Percentiles rank a stretch among this genome's conserved stretches.
Evolutionary conservation across 2,113 vertebrate genomes (phyloP).

Genomic region (Tonatia bakeri): DNA sequence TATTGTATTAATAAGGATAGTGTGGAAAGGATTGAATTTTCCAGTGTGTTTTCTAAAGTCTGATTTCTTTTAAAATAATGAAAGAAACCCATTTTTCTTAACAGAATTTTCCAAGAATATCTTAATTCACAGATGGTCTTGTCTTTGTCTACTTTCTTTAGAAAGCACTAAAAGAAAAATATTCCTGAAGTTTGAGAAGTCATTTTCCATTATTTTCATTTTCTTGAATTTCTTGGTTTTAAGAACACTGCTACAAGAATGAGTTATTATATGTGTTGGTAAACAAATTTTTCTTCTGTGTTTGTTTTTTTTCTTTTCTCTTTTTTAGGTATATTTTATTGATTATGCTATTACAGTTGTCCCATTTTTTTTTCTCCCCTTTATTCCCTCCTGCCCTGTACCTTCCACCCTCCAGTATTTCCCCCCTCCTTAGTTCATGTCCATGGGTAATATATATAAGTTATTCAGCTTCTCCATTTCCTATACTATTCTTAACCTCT

Average conservation of each 20-base stretch:
- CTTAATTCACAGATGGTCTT: constrained; percentile 20
- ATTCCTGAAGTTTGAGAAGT: not conserved
- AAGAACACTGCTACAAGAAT: not conserved
- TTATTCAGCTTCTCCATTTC: no score
- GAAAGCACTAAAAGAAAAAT: not conserved
- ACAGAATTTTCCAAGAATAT: constrained; percentile 32
- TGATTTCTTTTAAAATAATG: constrained; percentile 29
- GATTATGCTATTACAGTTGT: no score
- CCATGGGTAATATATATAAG: no score
- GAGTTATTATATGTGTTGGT: not conserved
- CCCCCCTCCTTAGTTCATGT: no score
- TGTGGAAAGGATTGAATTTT: constrained; percentile 1
- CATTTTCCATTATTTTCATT: constrained; percentile 39
- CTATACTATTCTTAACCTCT: no score
- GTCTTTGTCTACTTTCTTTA: constrained; percentile 15
- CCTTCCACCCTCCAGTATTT: no score
- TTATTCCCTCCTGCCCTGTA: no score
- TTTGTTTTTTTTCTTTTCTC: not conserved
- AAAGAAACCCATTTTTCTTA: constrained; percentile 58
- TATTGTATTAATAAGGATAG: not conserved
- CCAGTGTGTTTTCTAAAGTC: not conserved
- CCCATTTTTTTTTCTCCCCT: no score
- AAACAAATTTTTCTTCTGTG: not conserved
- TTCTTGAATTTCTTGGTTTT: not conserved
- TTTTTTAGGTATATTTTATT: not conserved